Base-by-base conservation (phyloP, 23 tunicate species). In the Styela plicata region DNA sequence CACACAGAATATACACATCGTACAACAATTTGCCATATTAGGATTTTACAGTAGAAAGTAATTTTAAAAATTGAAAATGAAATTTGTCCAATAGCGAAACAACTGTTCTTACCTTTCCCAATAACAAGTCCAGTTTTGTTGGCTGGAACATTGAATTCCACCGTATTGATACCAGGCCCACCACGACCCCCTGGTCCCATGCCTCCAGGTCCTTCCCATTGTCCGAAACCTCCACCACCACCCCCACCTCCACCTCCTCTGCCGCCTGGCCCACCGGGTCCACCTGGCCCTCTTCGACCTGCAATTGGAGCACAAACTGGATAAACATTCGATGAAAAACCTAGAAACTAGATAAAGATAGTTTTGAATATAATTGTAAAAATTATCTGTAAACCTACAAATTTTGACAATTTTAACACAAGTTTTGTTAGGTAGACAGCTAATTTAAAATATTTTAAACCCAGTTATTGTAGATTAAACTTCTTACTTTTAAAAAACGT, bases 111-210 rank as follows among this genome's bases (percentile, higher is more conserved):
- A 91, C 97, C 99, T 87, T 96, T 96, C 33, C 99, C 99, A 75
- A 96, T 96, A 74, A 96, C 99, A 65, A 96, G 69, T 3, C 99
- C 99, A 35, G 99, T 88, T 74, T 78, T 88, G 64, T 91, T 96
- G 26, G 99, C 97, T 1, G 99, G 99, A 2, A 96, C 99, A 65
- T 89, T 74, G 83, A 91, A 95, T 33, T 87, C 89, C 19, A 83
- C 97, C 21, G 92, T 69, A 27, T 79, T 74, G 25, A 88, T 53
- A 28, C 70, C 73, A 1, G 84, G 84, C 28, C 86, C 63, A 23
- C 61, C 36, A 1, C 83, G 36, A 61, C 96, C 89, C 53, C 85
- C 67, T 7, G 27, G 66, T 7, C 27, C 31, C 66, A 52, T 52
- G 29, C 86, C 83, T 24, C 87, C 66, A 1, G 93, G 86, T 28